phyloP scores from a whole-genome alignment of 1,140 invertebrate species.

The Zaprionus nigranus region DNA sequence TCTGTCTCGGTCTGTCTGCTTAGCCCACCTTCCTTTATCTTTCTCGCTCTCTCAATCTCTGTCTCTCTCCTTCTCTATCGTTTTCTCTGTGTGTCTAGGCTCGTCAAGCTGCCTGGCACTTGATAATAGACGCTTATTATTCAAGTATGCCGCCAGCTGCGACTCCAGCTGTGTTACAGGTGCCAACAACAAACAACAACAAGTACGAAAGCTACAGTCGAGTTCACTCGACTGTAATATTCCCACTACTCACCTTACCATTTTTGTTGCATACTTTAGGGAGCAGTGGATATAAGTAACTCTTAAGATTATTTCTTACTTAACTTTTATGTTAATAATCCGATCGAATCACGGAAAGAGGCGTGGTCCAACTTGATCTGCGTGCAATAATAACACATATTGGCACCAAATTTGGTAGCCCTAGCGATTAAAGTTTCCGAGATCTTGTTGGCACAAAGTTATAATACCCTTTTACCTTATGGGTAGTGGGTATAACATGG shows the following conservation, averaged over 20 bases:
- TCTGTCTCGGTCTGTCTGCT: background rate
- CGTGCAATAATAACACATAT: no score
- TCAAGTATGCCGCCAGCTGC: conserved; percentile 66
- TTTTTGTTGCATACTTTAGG: background rate
- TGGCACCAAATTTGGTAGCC: no score
- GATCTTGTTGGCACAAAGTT: no score
- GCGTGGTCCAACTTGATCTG: no score
- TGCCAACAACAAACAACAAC: conserved; percentile 39
- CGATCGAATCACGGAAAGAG: no score
- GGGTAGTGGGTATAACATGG: background rate
- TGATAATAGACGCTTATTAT: conserved; percentile 75
- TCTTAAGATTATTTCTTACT: no score
- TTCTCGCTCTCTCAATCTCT: background rate
- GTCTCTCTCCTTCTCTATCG: background rate
- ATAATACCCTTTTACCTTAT: no score
- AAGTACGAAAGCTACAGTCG: background rate
- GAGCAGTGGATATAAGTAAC: no score
- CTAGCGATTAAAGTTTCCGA: no score
- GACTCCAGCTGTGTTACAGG: conserved; percentile 61
- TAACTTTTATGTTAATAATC: no score
- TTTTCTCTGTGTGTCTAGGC: conserved; percentile 34
- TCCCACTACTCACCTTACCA: no score
- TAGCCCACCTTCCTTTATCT: no score
- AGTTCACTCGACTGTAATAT: background rate
- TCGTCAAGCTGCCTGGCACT: conserved; percentile 34